Base-by-base conservation (phyloP, 2,888 invertebrate species). In the Mythimna lalbum region DNA sequence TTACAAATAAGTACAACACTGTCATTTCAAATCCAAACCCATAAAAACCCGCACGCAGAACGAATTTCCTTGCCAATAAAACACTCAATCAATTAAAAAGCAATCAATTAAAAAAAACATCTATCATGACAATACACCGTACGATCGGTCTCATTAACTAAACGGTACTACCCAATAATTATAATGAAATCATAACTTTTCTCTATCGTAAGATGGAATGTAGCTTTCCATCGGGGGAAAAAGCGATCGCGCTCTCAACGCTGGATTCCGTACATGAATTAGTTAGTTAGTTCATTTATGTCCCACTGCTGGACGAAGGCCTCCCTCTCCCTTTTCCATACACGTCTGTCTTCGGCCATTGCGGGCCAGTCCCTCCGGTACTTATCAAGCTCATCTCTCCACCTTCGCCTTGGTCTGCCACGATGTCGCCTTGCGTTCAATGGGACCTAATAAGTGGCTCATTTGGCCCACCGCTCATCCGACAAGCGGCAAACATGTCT, bases 161-260 rank as follows among this genome's bases (percentile, higher is more conserved):
- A 87, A 86, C 86, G 81, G 71, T 80, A 81, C 79, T 74, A 77
- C 82, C 84, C 85, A 89, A 90, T 88, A 89, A 91, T 91, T 90
- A 91, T 85, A 85, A 81, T 80, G 75, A 80, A 83, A 85, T 84
- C 70, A 78, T 71, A 75, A 68, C 81, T 71, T 83, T 80, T 78
- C 87, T 86, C 87, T 81, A 70, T 49, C 21, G 49, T 50, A 19
- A 69, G 68, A 60, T 86, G 80, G 86, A 88, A 90, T 89, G 86
- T 84, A 56, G 85, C 92, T 92, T 92, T 93, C 92, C 85, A 89
- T 75, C 61, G 78, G 80, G 76, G 72, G 77, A 76, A 79, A 77
- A 75, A 73, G 60, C 49, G 67, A 23, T 67, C 66, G 69, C 60
- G 67, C 60, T 63, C 33, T 47, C 55, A 50, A 21, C 21, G 66